A percentile compares a stretch with the other conserved stretches of the same genome.
phyloP scores from a whole-genome alignment of 37 sponge, comb jelly and placozoan genomes.

The Halisarca cf. caerulea region DNA sequence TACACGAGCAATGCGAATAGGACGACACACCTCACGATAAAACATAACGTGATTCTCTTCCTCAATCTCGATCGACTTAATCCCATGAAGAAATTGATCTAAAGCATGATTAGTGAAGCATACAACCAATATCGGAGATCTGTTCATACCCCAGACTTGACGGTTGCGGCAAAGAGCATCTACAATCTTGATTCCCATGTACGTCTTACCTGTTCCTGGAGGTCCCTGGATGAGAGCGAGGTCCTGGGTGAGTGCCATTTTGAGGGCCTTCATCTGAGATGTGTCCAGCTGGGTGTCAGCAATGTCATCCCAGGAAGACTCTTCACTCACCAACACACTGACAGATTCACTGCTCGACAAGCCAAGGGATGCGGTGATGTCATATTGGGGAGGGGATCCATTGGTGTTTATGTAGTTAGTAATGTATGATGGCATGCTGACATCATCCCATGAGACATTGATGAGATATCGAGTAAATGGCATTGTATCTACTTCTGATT shows the following conservation, averaged over 20 bases:
- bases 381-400: not conserved
- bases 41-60: conserved; percentile 37
- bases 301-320: conserved; percentile 38
- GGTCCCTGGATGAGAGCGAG: conserved; percentile 95
- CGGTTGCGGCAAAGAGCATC: conserved; percentile 63
- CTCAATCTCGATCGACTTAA: conserved; percentile 23
- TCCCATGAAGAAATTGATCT: conserved; percentile 88
- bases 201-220: conserved; percentile 98
- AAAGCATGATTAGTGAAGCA: conserved; percentile 97
- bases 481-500: conserved; percentile 73
- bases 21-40: not conserved
- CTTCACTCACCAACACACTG: conserved; percentile 39
- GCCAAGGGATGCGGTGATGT: not conserved
- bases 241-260: conserved; percentile 73
- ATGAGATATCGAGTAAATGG: conserved; percentile 76
- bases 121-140: conserved; percentile 85
- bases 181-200: conserved; percentile 84
- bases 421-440: conserved; percentile 43
- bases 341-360: not conserved
- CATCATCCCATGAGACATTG: conserved; percentile 3
- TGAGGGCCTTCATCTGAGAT: conserved; percentile 77
- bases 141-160: conserved; percentile 48
- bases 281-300: conserved; percentile 48
- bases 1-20: conserved; percentile 7
- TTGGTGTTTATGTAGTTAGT: not conserved